Evolutionary conservation across 2,797 vertebrate genomes (phyloP), one percentile per base, ranked within the genome.

Genomic region (Hephaestus fuliginosus): DNA sequence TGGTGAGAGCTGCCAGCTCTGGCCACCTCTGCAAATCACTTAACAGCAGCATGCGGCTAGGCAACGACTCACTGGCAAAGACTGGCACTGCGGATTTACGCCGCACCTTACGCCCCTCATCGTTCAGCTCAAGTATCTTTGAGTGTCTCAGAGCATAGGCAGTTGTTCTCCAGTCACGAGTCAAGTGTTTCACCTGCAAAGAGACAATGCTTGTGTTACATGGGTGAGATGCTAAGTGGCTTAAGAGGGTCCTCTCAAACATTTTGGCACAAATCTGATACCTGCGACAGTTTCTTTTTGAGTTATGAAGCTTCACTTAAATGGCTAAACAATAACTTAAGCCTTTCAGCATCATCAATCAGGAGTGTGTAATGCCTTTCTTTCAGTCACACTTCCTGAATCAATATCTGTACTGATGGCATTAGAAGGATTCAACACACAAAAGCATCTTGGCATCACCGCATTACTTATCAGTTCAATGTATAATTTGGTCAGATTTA

Each of bases 91-190:
- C 95, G 0, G 96, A 94, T 73, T 95, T 96, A 78, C 98, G 96
- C 30, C 98, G 96, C 81, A 99, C 98, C 87, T 99, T 99, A 3
- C 97, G 96, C 1, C 96, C 96, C 77, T 99, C 97, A 0, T 98
- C 97, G 0, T 97, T 99, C 89, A 99, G 93, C 93, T 99, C 97
- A 1, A 99, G 95, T 12, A 93, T 90, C 70, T 94, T 88, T 0
- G 98, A 99, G 90, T 97, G 96, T 84, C 95, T 97, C 90, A 99
- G 91, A 44, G 98, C 98, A 0, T 97, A 96, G 0, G 98, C 97
- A 0, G 98, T 99, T 43, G 97, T 98, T 86, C 98, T 96, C 98
- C 98, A 99, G 94, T 99, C 98, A 25, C 97, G 96, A 0, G 98
- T 99, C 64, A 99, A 95, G 79, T 99, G 98, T 83, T 99, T 99